Base-by-base conservation (phyloP, 2,113 vertebrate genomes). In the Grus americana region DNA sequence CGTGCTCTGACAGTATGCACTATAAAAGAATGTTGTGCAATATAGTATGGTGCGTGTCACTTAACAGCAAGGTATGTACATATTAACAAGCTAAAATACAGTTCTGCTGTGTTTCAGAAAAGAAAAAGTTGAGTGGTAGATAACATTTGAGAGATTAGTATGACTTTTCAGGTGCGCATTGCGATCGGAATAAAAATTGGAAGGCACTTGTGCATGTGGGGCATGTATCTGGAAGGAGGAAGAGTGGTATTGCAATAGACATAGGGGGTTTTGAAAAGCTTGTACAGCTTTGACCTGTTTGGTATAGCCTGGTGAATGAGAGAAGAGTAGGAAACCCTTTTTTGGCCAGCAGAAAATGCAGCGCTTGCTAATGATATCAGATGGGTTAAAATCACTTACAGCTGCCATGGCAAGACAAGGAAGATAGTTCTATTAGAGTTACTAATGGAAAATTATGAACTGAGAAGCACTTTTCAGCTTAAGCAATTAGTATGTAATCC, bases 391-490 rank as follows among this genome's bases (percentile, higher is more conserved):
- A 90, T 80, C 50, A 70, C 54, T 92, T 72, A 68, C 32, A 76
- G 36, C 49, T 91, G 70, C 57, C 44, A 12, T 58, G 29, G 26
- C 66, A 44, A 80, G 80, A 85, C 47, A 86, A 61, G 30, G 66
- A 88, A 79, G 79, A 50, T 42, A 82, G 85, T 76, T 88, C 54
- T 86, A 90, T 70, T 79, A 58, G 50, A 40, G 18, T 34, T 82
- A 61, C 85, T 88, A 86, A 85, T 75, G 52, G 92, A 88, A 89
- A 84, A 93, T 76, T 34, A 57, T 54, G 54, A 92, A 87, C 44
- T 61, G 59, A 83, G 54, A 88, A 90, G 32, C 82, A 73, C 50
- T 93, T 94, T 94, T 86, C 88, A 88, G 49, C 75, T 88, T 80
- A 62, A 83, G 75, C 40, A 92, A 92, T 96, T 83, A 88, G 36